A percentile compares a stretch with the other conserved stretches of the same genome.
These are phyloP conservation scores for Melanerpes aurifrons DNA, from an alignment of 2,113 vertebrate species.

Conservation along the genomic window DNA sequence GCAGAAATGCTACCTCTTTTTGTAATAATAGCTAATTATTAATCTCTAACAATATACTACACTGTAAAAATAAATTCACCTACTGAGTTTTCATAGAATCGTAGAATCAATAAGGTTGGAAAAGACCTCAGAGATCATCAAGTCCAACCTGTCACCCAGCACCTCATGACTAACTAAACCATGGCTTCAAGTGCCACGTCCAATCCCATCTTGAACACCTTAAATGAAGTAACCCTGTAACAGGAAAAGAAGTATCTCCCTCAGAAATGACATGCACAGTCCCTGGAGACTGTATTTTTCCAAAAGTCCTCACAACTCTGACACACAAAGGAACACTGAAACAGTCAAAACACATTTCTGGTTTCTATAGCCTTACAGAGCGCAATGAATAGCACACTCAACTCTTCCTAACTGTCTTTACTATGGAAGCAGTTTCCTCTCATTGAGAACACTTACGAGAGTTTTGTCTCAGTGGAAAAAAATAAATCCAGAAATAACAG, in stretches of 20 bases:
- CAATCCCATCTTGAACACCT: background rate
- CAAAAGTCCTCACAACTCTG: background rate
- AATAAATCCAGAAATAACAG: too few species aligned
- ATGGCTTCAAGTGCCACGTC: too few species aligned
- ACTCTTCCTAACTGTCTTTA: background rate
- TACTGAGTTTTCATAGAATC: background rate
- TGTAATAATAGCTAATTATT: background rate
- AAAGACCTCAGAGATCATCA: too few species aligned
- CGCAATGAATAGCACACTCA: background rate
- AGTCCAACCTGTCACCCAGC: too few species aligned
- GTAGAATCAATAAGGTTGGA: too few species aligned
- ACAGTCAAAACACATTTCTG: background rate
- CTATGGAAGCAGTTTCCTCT: background rate
- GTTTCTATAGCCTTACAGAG: background rate
- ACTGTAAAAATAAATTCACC: background rate
- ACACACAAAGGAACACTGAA: background rate
- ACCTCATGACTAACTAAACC: too few species aligned
- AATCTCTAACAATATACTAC: background rate
- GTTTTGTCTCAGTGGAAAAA: background rate
- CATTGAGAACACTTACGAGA: background rate
- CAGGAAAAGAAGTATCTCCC: background rate
- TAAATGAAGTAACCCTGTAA: background rate
- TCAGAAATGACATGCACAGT: background rate
- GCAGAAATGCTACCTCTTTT: background rate
- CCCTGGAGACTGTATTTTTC: background rate